Evolutionary conservation across 1,140 invertebrate genomes (phyloP).

Genomic region (Drosophila truncata): DNA sequence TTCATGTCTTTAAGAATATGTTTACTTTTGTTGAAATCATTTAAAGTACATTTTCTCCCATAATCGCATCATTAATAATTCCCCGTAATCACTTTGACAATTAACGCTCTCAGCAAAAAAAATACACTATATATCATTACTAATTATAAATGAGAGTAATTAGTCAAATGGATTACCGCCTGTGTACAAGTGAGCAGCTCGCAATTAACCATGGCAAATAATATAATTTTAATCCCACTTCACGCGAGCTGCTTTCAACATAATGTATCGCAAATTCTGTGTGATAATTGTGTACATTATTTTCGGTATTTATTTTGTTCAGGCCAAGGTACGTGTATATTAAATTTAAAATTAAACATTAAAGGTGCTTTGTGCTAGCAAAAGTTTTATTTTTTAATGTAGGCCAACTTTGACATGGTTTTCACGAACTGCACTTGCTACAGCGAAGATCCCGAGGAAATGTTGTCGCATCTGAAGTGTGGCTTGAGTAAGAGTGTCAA

Average conservation of each 20-base stretch:
- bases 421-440: conserved; percentile 53
- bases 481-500: conserved; percentile 48
- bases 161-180: conserved; percentile 34
- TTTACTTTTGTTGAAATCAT: not conserved
- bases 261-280: conserved; percentile 31
- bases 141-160: conserved; percentile 43
- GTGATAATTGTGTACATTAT: conserved; percentile 21
- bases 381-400: conserved; percentile 4
- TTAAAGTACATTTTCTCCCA: not conserved
- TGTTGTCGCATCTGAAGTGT: conserved; percentile 40
- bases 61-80: conserved; percentile 26
- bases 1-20: not conserved
- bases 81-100: conserved; percentile 42
- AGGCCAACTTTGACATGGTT: conserved; percentile 53
- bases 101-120: conserved; percentile 22
- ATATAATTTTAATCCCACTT: conserved; percentile 31
- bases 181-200: conserved; percentile 20
- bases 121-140: conserved; percentile 2
- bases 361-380: not conserved
- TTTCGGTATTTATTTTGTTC: not conserved
- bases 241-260: conserved; percentile 4
- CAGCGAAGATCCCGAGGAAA: conserved; percentile 44
- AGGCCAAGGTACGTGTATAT: conserved; percentile 23
- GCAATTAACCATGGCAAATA: conserved; percentile 25
- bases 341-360: not conserved